Base-by-base conservation (phyloP, 2,797 vertebrate species). In the Decapterus maruadsi region DNA sequence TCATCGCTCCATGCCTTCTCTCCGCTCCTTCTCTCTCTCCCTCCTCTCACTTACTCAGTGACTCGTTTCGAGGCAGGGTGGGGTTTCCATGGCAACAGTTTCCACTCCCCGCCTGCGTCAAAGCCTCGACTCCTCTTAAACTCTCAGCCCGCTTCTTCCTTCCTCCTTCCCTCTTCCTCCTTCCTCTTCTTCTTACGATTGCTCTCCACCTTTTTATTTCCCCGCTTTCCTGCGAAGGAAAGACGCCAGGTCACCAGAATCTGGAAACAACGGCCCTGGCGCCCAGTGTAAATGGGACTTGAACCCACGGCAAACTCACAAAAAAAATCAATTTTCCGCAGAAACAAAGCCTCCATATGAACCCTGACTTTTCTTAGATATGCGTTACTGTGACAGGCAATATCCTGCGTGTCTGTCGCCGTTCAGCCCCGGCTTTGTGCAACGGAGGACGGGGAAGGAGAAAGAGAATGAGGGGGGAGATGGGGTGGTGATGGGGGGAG, bases 41-140 rank as follows among this genome's bases (percentile, higher is more conserved):
- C 64, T 71, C 82, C 64, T 56, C 64, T 87, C 78, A 76, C 86
- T 86, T 58, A 80, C 88, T 90, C 90, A 87, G 85, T 84, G 84
- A 91, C 84, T 93, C 84, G 70, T 72, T 72, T 85, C 75, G 87
- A 89, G 85, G 84, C 80, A 83, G 79, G 90, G 85, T 40, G 75
- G 82, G 77, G 93, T 94, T 94, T 87, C 94, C 90, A 94, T 93
- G 88, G 91, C 87, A 94, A 95, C 93, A 38, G 40, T 85, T 88
- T 92, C 91, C 87, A 83, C 87, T 90, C 89, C 88, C 85, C 50
- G 58, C 75, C 86, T 93, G 87, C 90, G 85, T 92, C 92, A 93
- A 87, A 89, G 83, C 69, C 89, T 88, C 61, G 34, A 78, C 75
- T 87, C 82, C 78, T 87, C 84, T 89, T 83, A 88, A 93, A 90